Conservation (phyloP, 1,140 invertebrate genomes). For the Phthorimaea operculella region DNA sequence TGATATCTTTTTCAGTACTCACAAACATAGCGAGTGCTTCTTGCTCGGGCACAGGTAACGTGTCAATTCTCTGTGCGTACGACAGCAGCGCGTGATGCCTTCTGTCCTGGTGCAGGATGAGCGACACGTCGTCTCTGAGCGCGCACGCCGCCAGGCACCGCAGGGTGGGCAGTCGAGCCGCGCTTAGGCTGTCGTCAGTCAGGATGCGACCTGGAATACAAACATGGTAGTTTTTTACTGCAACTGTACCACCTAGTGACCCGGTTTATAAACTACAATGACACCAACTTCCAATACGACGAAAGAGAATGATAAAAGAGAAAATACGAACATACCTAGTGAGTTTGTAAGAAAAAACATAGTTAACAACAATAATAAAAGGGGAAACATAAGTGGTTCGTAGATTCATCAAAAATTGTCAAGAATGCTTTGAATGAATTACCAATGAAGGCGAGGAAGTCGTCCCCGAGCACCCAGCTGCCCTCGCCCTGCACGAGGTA, state of each 20-base stretch:
- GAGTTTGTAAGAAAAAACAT: no score
- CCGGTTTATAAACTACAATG: no score
- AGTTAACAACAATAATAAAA: no score
- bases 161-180: constrained; percentile 72
- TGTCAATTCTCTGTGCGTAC: constrained; percentile 86
- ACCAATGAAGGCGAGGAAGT: constrained; percentile 87
- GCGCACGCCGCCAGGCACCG: constrained; percentile 80
- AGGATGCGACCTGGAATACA: constrained; percentile 72
- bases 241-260: no score
- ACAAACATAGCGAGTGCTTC: constrained; percentile 84
- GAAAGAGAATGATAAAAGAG: no score
- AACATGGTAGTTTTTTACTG: no score
- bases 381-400: no score
- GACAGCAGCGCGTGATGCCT: constrained; percentile 91
- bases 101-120: constrained; percentile 90
- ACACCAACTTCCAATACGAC: no score
- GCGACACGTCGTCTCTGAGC: constrained; percentile 89
- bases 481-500: constrained; percentile 90
- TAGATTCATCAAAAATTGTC: no score
- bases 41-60: constrained; percentile 80
- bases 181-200: constrained; percentile 70
- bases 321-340: no score
- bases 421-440: no score
- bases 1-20: no score
- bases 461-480: constrained; percentile 90